phyloP scores from a whole-genome alignment of 2,888 invertebrate species.

The Coleophora flavipennella region DNA sequence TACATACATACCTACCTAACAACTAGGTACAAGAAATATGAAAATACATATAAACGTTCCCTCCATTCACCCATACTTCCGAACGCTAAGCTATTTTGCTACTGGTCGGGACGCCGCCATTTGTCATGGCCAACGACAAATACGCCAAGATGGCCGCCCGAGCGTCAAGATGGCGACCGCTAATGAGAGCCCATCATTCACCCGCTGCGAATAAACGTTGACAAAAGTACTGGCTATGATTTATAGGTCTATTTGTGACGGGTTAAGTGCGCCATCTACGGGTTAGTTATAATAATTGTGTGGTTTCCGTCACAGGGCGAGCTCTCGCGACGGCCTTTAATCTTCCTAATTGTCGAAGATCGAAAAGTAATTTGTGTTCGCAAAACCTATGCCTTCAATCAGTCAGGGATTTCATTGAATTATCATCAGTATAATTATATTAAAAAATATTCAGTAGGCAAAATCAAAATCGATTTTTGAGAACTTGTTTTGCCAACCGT shows the following conservation, averaged over 20 bases:
- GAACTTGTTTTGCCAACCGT: too few relatives aligned
- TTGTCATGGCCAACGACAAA: slow-evolving; percentile 53
- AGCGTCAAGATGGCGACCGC: slow-evolving; percentile 41
- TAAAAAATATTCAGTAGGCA: too few relatives aligned
- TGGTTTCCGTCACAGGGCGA: slow-evolving; percentile 12
- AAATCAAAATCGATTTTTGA: too few relatives aligned
- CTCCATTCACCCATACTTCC: too few relatives aligned
- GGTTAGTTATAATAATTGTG: slow-evolving; percentile 1
- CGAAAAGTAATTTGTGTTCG: too few relatives aligned
- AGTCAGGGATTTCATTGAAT: too few relatives aligned
- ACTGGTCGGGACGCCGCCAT: slow-evolving; percentile 40
- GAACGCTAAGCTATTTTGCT: slow-evolving; percentile 29
- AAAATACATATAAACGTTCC: too few relatives aligned
- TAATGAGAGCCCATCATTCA: slow-evolving; percentile 58
- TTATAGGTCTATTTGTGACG: slow-evolving; percentile 28
- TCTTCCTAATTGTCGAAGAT: too few relatives aligned
- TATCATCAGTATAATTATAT: too few relatives aligned
- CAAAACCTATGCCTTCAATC: too few relatives aligned
- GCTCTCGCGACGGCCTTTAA: slow-evolving; percentile 2
- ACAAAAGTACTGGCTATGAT: slow-evolving; percentile 59
- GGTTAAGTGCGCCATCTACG: slow-evolving; percentile 7
- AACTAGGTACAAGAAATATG: too few relatives aligned
- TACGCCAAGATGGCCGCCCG: slow-evolving; percentile 48
- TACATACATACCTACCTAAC: too few relatives aligned
- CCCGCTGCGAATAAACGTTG: slow-evolving; percentile 49